Evolutionary conservation across 2,888 invertebrate genomes (phyloP), one percentile per base, ranked within the genome.

Genomic region (Temnothorax ravouxi): DNA sequence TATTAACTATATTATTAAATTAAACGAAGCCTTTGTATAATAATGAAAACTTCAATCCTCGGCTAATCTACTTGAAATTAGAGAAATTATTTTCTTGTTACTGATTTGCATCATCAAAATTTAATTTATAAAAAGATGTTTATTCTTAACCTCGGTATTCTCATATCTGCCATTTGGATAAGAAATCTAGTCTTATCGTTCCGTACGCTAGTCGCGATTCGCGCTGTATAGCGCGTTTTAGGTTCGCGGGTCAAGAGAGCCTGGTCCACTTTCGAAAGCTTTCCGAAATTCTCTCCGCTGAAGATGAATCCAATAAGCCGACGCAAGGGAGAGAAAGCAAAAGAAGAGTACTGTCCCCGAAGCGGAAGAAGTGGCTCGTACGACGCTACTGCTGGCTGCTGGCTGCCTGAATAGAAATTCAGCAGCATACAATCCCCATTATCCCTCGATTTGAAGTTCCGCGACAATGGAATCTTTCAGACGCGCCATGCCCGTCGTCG

Each of bases 401-500:
- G 88, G 85, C 89, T 89, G 88, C 89, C 89, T 93, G 93, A 94
- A 94, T 93, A 92, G 93, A 94, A 94, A 94, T 93, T 93, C 92
- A 91, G 91, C 88, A 90, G 93, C 92, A 92, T 92, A 93, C 92
- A 93, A 92, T 93, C 91, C 92, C 93, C 92, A 93, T 93, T 94
- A 93, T 94, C 92, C 92, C 90, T 90, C 93, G 91, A 93, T 93
- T 93, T 92, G 89, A 91, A 92, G 91, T 91, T 89, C 88, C 90
- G 88, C 88, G 92, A 93, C 91, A 92, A 91, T 93, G 89, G 88
- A 91, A 87, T 91, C 91, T 89, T 89, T 86, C 90, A 89, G 88
- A 91, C 88, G 86, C 88, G 83, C 88, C 82, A 72, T 59, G 47
- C 79, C 59, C 80, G 66, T n/a, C 69, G 76, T 18, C 62, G 25